These are phyloP conservation scores for Cyrtodaria siliqua DNA, from an alignment of 2,888 invertebrate species.

Conservation along the genomic window DNA sequence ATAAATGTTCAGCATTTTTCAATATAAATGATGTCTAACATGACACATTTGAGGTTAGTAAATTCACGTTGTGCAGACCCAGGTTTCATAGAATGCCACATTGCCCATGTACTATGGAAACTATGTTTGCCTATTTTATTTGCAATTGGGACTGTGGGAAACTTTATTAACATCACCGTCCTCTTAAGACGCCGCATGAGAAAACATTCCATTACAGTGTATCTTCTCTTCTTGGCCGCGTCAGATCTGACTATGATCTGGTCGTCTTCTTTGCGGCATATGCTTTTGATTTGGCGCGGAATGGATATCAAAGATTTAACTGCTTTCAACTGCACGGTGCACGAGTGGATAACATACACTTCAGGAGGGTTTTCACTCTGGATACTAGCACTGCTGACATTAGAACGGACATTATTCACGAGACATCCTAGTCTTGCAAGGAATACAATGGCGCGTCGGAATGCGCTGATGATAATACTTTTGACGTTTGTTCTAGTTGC, in stretches of 20 bases:
- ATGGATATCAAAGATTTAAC: slow-evolving; percentile 2
- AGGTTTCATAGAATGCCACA: background rate
- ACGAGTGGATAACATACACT: slow-evolving; percentile 13
- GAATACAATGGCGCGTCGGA: slow-evolving; percentile 14
- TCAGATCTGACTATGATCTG: slow-evolving; percentile 26
- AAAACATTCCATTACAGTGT: slow-evolving; percentile 21
- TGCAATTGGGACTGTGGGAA: slow-evolving; percentile 25
- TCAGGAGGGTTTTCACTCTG: slow-evolving; percentile 20
- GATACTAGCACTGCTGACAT: slow-evolving; percentile 20
- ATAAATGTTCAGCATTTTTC: no score
- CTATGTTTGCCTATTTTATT: slow-evolving; percentile 10
- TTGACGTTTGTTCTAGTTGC: background rate
- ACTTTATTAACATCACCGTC: slow-evolving; percentile 22
- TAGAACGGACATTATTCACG: slow-evolving; percentile 20
- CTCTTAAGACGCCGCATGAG: slow-evolving; percentile 6
- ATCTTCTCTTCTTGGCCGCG: slow-evolving; percentile 22
- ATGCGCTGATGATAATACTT: slow-evolving; percentile 4
- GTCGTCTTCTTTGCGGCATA: slow-evolving; percentile 9
- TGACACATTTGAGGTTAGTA: no score
- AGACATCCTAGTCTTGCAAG: slow-evolving; percentile 13
- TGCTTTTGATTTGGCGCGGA: background rate
- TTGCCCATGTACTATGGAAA: slow-evolving; percentile 17
- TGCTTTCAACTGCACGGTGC: slow-evolving; percentile 7
- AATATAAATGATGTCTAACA: no score
- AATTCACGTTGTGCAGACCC: no score